These are phyloP conservation scores for Corvus moneduloides DNA, from an alignment of 2,113 vertebrate species.

Conservation along the genomic window DNA sequence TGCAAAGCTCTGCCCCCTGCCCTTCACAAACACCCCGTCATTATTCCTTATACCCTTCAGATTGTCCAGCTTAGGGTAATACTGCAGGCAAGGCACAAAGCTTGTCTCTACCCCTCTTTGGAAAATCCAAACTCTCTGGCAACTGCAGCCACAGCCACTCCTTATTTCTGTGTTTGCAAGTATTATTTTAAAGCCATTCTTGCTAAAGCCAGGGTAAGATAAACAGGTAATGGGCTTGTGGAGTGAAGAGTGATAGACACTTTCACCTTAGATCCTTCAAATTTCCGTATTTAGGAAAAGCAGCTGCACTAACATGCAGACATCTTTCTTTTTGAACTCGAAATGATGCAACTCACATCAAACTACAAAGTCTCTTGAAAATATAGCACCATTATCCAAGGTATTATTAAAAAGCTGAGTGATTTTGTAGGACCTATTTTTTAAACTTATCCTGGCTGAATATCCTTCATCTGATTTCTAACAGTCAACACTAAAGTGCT, in stretches of 20 bases:
- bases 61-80: neutral
- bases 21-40: neutral
- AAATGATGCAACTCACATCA: neutral
- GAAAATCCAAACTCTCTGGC: neutral
- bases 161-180: neutral
- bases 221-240: neutral
- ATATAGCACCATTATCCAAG: neutral
- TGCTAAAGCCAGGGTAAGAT: neutral
- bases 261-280: neutral
- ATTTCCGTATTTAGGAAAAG: neutral
- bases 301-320: neutral
- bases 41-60: neutral
- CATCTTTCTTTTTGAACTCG: neutral
- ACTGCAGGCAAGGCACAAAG: neutral
- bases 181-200: neutral
- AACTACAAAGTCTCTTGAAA: neutral
- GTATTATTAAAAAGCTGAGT: neutral
- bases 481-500: neutral
- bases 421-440: neutral
- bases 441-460: neutral
- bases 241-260: neutral
- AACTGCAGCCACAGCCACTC: neutral
- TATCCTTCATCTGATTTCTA: neutral
- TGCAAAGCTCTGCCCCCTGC: neutral
- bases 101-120: neutral